These are phyloP conservation scores for Euplexia lucipara DNA, from an alignment of 2,888 invertebrate species.

Conservation along the genomic window DNA sequence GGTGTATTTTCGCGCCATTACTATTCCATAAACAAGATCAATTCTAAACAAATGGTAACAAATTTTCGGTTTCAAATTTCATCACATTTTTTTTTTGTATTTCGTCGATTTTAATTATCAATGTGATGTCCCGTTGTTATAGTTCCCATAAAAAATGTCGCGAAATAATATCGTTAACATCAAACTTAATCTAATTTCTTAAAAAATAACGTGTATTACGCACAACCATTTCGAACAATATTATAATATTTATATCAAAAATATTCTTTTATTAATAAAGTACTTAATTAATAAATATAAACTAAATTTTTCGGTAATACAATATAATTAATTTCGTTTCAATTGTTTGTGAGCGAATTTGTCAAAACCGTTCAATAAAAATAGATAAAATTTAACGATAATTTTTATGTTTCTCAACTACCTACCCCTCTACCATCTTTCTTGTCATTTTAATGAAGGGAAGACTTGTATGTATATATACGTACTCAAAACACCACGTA, in stretches of 20 bases:
- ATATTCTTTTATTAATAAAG: slow-evolving; percentile 30
- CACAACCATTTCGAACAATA: slow-evolving; percentile 50
- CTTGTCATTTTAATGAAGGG: background rate
- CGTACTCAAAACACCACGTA: slow-evolving; percentile 1
- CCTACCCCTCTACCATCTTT: background rate
- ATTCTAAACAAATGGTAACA: background rate
- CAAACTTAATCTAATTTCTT: slow-evolving; percentile 9
- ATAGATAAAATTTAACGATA: background rate
- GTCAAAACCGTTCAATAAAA: slow-evolving; percentile 1
- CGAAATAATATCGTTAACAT: slow-evolving; percentile 38
- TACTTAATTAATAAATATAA: slow-evolving; percentile 48
- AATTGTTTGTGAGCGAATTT: slow-evolving; percentile 14
- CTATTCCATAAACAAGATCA: slow-evolving; percentile 11
- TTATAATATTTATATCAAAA: slow-evolving; percentile 54
- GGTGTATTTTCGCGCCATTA: slow-evolving; percentile 34
- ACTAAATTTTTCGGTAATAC: slow-evolving; percentile 1
- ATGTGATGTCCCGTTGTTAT: background rate
- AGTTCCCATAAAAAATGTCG: slow-evolving; percentile 19
- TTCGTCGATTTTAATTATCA: background rate
- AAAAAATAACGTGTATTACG: slow-evolving; percentile 32
- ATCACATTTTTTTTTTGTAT: background rate
- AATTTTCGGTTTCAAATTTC: background rate
- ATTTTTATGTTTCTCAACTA: slow-evolving; percentile 1
- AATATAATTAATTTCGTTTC: background rate
- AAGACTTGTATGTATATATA: too few species aligned